A percentile compares a stretch with the other conserved stretches of the same genome.
These are phyloP conservation scores for Metaphire vulgaris DNA, from an alignment of 1,140 invertebrate species.

Conservation along the genomic window DNA sequence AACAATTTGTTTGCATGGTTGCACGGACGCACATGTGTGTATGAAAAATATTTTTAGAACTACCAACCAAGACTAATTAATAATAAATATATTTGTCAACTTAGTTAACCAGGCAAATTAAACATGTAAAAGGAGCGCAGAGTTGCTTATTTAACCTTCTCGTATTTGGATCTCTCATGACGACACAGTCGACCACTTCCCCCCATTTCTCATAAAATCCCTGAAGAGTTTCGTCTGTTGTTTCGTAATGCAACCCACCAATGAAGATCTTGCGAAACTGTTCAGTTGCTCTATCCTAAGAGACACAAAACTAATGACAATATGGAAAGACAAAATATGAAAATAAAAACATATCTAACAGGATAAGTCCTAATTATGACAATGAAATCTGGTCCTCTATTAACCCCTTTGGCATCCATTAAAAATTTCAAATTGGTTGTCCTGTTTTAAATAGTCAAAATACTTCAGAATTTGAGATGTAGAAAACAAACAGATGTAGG, in stretches of 20 bases:
- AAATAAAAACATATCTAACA: neutral
- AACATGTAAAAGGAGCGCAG: neutral
- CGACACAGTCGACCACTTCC: slow-evolving; percentile 92
- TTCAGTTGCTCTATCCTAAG: slow-evolving; percentile 54
- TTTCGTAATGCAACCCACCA: slow-evolving; percentile 89
- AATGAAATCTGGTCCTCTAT: neutral
- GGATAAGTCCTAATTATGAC: neutral
- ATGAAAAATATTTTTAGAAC: slow-evolving; percentile 51
- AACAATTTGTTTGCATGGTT: too few relatives aligned
- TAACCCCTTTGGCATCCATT: too few relatives aligned
- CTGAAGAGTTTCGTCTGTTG: slow-evolving; percentile 87
- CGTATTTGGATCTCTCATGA: slow-evolving; percentile 94
- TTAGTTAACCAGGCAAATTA: neutral
- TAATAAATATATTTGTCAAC: neutral
- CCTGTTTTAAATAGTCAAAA: too few relatives aligned
- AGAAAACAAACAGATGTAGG: too few relatives aligned
- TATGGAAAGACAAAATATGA: neutral
- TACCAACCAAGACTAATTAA: neutral
- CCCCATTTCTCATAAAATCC: slow-evolving; percentile 95
- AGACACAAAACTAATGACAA: too few relatives aligned
- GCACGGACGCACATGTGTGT: too few relatives aligned
- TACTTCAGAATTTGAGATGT: too few relatives aligned
- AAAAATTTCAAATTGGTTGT: too few relatives aligned
- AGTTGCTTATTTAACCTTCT: slow-evolving; percentile 55
- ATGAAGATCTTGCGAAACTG: slow-evolving; percentile 94